These are phyloP conservation scores for Drosophila busckii DNA, from an alignment of 1,140 invertebrate species.

Conservation along the genomic window DNA sequence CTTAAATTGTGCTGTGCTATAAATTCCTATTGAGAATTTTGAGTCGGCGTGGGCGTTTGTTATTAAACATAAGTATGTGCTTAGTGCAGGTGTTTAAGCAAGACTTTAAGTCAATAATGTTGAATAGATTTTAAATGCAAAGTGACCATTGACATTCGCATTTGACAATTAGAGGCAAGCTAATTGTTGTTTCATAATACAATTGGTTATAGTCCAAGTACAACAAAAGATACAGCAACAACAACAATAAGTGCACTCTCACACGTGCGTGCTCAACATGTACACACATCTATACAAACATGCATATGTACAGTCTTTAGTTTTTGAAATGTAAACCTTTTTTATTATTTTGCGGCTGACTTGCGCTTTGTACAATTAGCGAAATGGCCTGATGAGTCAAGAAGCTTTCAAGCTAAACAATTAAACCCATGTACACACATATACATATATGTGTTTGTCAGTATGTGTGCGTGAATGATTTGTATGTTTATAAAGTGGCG, in stretches of 20 bases:
- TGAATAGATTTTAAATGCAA: too few species aligned
- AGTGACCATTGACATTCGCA: too few species aligned
- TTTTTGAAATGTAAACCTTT: background rate
- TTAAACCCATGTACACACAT: slow-evolving; percentile 4
- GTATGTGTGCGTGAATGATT: too few species aligned
- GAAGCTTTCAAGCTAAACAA: slow-evolving; percentile 17
- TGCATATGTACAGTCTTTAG: too few species aligned
- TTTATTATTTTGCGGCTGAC: background rate
- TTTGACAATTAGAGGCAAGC: too few species aligned
- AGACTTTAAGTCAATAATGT: too few species aligned
- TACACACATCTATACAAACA: too few species aligned
- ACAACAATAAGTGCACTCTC: background rate
- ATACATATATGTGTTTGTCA: background rate
- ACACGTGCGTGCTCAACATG: slow-evolving; percentile 6
- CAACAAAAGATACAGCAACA: too few species aligned
- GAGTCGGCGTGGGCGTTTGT: slow-evolving; percentile 16
- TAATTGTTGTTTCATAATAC: slow-evolving; percentile 34
- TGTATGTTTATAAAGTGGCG: slow-evolving; percentile 11
- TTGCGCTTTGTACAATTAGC: background rate
- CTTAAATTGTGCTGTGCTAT: background rate
- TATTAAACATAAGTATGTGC: slow-evolving; percentile 17
- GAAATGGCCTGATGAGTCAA: slow-evolving; percentile 27
- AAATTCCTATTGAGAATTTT: slow-evolving; percentile 10
- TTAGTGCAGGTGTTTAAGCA: too few species aligned
- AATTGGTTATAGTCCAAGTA: slow-evolving; percentile 10